Conservation (phyloP, 2,797 vertebrate genomes). For the Arremon brunneinucha region DNA sequence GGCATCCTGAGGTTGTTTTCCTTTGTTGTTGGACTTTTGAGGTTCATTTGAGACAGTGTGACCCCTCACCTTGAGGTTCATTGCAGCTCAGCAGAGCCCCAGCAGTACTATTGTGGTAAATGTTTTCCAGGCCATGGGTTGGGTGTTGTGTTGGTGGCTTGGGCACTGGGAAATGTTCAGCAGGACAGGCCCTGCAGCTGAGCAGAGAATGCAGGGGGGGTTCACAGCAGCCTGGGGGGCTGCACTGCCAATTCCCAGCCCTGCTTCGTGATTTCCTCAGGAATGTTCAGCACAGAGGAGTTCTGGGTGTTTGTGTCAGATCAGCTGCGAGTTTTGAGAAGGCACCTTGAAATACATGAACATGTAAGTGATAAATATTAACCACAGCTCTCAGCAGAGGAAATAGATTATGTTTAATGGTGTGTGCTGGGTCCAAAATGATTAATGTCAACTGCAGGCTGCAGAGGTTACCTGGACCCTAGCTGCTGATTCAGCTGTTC, state of each 20-base stretch:
- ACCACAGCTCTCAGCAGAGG: not conserved
- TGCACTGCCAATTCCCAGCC: not conserved
- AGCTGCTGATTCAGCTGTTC: not conserved
- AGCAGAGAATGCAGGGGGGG: accelerated
- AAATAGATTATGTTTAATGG: slow-evolving; percentile 27
- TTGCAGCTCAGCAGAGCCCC: not conserved
- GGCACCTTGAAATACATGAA: not conserved
- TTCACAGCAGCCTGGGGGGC: not conserved
- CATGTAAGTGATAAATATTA: slow-evolving; percentile 14
- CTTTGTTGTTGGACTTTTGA: not conserved
- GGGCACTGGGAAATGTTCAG: not conserved
- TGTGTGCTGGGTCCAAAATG: not conserved
- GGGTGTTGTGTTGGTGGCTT: not conserved
- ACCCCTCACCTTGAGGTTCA: not conserved
- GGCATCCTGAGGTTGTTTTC: not conserved
- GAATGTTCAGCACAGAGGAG: accelerated
- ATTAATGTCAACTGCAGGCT: not conserved
- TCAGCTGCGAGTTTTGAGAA: not conserved
- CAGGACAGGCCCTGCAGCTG: not conserved
- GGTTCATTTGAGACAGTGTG: not conserved
- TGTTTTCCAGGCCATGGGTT: not conserved
- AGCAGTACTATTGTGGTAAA: not conserved
- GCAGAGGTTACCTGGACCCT: not conserved
- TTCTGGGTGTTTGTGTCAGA: not conserved
- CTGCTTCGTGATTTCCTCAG: not conserved